Conservation (phyloP, 2,888 invertebrate genomes). For the Hirtodrosophila alboralis region DNA sequence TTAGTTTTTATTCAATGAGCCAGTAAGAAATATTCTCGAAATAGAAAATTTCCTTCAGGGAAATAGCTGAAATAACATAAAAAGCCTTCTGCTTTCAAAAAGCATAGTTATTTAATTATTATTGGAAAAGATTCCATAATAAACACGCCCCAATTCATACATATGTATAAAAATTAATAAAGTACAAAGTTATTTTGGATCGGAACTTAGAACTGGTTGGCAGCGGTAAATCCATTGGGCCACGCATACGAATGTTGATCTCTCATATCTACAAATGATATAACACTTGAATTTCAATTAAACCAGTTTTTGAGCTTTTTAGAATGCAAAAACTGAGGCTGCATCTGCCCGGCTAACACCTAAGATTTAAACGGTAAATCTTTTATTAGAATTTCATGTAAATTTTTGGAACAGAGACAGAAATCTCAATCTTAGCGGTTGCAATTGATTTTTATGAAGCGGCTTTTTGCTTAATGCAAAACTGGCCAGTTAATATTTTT, state of each 20-base stretch:
- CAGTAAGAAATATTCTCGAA: no score
- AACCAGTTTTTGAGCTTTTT: slow-evolving; percentile 62
- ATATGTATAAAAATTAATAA: background rate
- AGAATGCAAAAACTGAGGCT: slow-evolving; percentile 30
- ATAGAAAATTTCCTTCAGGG: no score
- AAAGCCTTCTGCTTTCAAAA: no score
- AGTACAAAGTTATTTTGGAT: slow-evolving; percentile 18
- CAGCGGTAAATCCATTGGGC: slow-evolving; percentile 14
- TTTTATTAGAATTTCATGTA: slow-evolving; percentile 75
- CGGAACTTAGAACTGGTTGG: slow-evolving; percentile 39
- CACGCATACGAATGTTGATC: slow-evolving; percentile 19
- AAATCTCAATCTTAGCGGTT: slow-evolving; percentile 27
- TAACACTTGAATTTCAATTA: slow-evolving; percentile 64
- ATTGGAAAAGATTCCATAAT: no score
- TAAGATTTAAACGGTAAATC: slow-evolving; percentile 66
- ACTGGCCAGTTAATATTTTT: slow-evolving; percentile 6
- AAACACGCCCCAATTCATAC: no score
- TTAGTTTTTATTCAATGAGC: no score
- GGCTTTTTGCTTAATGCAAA: slow-evolving; percentile 59
- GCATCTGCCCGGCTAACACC: slow-evolving; percentile 60
- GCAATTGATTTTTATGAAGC: slow-evolving; percentile 56
- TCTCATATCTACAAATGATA: slow-evolving; percentile 51
- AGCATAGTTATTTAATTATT: no score
- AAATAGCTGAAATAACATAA: no score
- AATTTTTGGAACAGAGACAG: slow-evolving; percentile 42